Conservation (phyloP, 2,888 invertebrate genomes). For the Bombylius major region DNA sequence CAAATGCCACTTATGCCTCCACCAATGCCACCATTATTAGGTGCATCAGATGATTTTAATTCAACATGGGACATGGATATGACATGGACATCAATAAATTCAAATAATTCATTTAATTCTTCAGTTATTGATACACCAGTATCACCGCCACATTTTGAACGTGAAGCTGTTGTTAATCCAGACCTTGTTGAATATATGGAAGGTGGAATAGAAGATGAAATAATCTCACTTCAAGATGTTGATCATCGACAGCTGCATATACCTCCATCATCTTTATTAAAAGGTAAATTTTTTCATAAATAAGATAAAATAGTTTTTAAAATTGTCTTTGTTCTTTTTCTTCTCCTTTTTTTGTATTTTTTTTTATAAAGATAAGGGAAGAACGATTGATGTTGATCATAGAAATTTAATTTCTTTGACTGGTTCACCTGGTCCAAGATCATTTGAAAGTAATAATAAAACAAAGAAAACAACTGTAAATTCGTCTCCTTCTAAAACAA, state of each 20-base stretch:
- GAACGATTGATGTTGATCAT: slow-evolving; percentile 59
- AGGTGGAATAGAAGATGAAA: slow-evolving; percentile 31
- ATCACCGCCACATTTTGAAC: slow-evolving; percentile 53
- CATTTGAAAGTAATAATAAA: slow-evolving; percentile 14
- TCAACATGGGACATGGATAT: slow-evolving; percentile 39
- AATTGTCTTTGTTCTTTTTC: neutral
- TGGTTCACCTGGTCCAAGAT: slow-evolving; percentile 45
- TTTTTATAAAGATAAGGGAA: slow-evolving; percentile 23
- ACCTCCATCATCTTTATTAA: slow-evolving; percentile 17
- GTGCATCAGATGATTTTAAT: slow-evolving; percentile 30
- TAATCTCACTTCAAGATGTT: slow-evolving; percentile 37
- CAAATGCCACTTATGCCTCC: slow-evolving; percentile 29
- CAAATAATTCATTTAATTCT: slow-evolving; percentile 31
- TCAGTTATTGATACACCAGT: slow-evolving; percentile 45
- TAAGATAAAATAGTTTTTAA: neutral
- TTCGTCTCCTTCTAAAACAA: too few relatives aligned
- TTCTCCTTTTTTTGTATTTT: too few relatives aligned
- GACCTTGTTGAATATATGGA: slow-evolving; percentile 52
- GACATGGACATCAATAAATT: slow-evolving; percentile 33
- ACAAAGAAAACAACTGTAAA: neutral
- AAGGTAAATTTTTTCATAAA: slow-evolving; percentile 5
- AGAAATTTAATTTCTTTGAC: slow-evolving; percentile 74
- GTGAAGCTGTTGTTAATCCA: slow-evolving; percentile 41
- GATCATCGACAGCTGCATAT: slow-evolving; percentile 47
- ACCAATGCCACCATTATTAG: slow-evolving; percentile 30